Conservation (phyloP, 2,113 vertebrate species). For the Calcarius ornatus region DNA sequence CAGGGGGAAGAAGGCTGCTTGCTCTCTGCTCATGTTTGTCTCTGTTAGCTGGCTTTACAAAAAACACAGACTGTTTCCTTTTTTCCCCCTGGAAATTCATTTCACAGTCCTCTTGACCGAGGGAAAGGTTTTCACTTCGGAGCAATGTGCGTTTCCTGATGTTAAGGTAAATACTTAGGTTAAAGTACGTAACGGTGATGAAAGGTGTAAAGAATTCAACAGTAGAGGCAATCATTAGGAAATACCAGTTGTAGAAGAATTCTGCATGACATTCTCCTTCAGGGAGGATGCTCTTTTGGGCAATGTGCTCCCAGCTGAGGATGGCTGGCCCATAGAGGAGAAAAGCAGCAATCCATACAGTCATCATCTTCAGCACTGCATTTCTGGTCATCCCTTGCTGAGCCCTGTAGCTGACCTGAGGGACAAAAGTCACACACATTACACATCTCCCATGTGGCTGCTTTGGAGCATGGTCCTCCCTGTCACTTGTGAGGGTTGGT, state of each 20-base stretch:
- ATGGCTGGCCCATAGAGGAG: slow-evolving; percentile 77
- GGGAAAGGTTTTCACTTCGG: slow-evolving; percentile 35
- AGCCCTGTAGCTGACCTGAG: slow-evolving; percentile 75
- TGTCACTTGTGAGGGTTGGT: background rate
- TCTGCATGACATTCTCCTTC: slow-evolving; percentile 74
- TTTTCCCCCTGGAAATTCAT: slow-evolving; percentile 39
- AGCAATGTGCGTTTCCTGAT: slow-evolving; percentile 70
- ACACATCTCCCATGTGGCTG: accelerated
- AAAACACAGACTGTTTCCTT: slow-evolving; percentile 54
- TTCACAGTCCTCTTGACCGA: slow-evolving; percentile 38
- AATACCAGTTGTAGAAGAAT: slow-evolving; percentile 66
- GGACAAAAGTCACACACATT: background rate
- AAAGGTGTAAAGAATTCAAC: slow-evolving; percentile 80
- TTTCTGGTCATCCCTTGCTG: slow-evolving; percentile 73
- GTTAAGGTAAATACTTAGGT: slow-evolving; percentile 78
- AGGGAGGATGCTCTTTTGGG: slow-evolving; percentile 69
- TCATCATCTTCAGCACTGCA: slow-evolving; percentile 70
- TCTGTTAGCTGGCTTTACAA: slow-evolving; percentile 52
- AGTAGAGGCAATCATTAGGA: slow-evolving; percentile 76
- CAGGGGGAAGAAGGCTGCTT: background rate
- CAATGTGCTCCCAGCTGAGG: slow-evolving; percentile 75
- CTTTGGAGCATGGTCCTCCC: background rate
- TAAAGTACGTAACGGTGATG: slow-evolving; percentile 76
- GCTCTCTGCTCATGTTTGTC: background rate
- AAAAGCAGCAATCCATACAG: slow-evolving; percentile 76